Conservation (phyloP, 2,888 invertebrate genomes). For the Chrysomela aeneicollis region DNA sequence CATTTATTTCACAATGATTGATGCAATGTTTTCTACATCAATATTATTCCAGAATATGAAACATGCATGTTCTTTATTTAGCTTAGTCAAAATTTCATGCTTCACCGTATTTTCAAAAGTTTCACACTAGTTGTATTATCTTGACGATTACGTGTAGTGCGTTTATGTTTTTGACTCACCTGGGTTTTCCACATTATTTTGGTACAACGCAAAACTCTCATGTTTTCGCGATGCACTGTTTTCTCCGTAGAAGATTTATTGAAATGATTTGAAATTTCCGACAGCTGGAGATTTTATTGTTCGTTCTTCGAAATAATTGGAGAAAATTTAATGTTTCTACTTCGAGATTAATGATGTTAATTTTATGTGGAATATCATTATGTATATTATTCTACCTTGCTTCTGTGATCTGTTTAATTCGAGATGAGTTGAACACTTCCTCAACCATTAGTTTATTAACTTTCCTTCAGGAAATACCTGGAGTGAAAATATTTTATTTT, state of each 20-base stretch:
- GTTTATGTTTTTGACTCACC: constrained; percentile 14
- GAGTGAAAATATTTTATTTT: too few relatives aligned
- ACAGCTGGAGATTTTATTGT: constrained; percentile 18
- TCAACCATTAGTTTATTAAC: neutral
- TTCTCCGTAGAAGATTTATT: neutral
- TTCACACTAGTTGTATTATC: too few relatives aligned
- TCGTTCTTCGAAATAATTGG: constrained; percentile 11
- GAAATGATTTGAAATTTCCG: constrained; percentile 11
- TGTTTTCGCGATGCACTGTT: neutral
- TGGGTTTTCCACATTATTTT: constrained; percentile 14
- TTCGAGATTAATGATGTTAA: constrained; percentile 10
- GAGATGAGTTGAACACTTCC: constrained; percentile 3
- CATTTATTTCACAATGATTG: too few relatives aligned
- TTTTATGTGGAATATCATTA: neutral
- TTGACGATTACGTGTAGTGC: too few relatives aligned
- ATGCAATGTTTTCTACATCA: too few relatives aligned
- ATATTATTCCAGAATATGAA: too few relatives aligned
- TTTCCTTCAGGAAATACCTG: neutral
- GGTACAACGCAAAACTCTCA: neutral
- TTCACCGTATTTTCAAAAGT: too few relatives aligned
- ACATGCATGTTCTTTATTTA: too few relatives aligned
- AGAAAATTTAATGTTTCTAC: constrained; percentile 3
- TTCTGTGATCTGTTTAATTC: neutral
- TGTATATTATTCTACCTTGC: neutral
- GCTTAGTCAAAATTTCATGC: too few relatives aligned